Evolutionary conservation across 1,140 invertebrate genomes (phyloP).

Genomic region (Chironomus striatipennis): DNA sequence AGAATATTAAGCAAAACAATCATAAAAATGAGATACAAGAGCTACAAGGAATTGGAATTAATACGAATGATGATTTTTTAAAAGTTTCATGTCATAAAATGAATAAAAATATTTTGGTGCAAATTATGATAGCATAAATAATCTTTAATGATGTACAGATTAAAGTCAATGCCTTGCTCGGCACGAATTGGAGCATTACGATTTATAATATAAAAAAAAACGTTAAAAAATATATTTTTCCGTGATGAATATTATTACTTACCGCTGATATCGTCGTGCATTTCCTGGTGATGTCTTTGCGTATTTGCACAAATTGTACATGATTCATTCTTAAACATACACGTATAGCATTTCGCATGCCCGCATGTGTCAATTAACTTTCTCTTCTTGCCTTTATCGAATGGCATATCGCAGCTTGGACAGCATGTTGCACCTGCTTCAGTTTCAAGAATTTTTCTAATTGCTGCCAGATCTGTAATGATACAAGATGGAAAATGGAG

Average conservation of each 20-base stretch:
- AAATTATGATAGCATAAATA: slow-evolving; percentile 10
- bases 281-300: slow-evolving; percentile 31
- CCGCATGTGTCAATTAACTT: slow-evolving; percentile 89
- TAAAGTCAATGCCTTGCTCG: not conserved
- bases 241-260: slow-evolving; percentile 10
- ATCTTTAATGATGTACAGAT: slow-evolving; percentile 9
- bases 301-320: slow-evolving; percentile 72
- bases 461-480: slow-evolving; percentile 64
- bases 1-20: not conserved
- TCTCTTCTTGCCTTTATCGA: slow-evolving; percentile 90
- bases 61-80: not conserved
- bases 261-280: not conserved
- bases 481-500: slow-evolving; percentile 29
- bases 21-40: not conserved
- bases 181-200: not conserved
- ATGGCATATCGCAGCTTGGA: slow-evolving; percentile 81
- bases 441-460: slow-evolving; percentile 41
- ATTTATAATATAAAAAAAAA: not conserved
- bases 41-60: not conserved
- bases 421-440: slow-evolving; percentile 53
- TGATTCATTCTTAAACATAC: slow-evolving; percentile 81
- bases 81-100: not conserved
- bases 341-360: slow-evolving; percentile 88
- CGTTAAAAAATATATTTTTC: too few species aligned
- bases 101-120: not conserved